A percentile compares a stretch with the other conserved stretches of the same genome.
These are phyloP conservation scores for Caenorhabditis brenneri DNA, from an alignment of 1,140 invertebrate genomes.

Conservation along the genomic window DNA sequence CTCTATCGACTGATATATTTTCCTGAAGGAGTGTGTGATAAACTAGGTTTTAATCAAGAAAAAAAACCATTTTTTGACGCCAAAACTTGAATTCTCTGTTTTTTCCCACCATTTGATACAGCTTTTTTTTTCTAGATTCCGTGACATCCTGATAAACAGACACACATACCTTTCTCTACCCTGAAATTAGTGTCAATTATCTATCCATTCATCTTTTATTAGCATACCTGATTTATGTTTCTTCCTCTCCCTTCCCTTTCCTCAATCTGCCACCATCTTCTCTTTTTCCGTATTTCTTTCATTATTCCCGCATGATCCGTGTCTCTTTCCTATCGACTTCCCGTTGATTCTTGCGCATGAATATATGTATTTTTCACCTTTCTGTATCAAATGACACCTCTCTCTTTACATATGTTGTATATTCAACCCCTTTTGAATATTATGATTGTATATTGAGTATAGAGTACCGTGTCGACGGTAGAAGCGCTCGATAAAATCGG, in stretches of 20 bases:
- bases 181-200: neutral
- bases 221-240: conserved; percentile 37
- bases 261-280: neutral
- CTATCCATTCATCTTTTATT: conserved; percentile 37
- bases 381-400: conserved; percentile 36
- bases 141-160: neutral
- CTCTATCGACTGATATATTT: too few species aligned
- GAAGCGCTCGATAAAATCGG: too few species aligned
- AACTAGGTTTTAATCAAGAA: too few species aligned
- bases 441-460: conserved; percentile 30
- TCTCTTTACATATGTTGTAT: neutral
- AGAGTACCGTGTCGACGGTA: too few species aligned
- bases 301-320: neutral
- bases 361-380: neutral
- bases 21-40: too few species aligned
- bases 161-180: neutral
- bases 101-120: too few species aligned
- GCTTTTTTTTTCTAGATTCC: too few species aligned
- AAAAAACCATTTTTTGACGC: too few species aligned
- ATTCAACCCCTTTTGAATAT: neutral
- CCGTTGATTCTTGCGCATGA: neutral
- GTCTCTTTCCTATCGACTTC: neutral
- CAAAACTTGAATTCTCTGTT: too few species aligned
- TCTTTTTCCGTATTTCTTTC: neutral
- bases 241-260: neutral